Evolutionary conservation across 2,797 vertebrate genomes (phyloP).

Genomic region (Danio tinwini): DNA sequence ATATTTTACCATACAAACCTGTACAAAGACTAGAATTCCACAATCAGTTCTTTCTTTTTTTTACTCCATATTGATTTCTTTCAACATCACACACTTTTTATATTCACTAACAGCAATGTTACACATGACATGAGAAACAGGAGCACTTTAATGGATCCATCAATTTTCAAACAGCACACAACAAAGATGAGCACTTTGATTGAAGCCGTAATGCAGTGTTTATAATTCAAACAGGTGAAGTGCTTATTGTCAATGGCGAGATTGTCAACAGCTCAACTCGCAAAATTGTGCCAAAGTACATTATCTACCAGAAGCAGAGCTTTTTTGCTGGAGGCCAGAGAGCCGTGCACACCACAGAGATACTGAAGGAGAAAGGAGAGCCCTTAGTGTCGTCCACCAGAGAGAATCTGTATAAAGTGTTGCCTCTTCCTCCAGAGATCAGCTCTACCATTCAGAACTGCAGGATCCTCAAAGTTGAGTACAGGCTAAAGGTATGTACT

Average conservation of each 20-base stretch:
- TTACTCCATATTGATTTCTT: no score
- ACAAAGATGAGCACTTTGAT: background rate
- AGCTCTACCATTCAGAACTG: slow-evolving; percentile 80
- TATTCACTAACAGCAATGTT: no score
- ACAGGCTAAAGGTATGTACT: slow-evolving; percentile 78
- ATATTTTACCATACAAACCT: no score
- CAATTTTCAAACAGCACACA: background rate
- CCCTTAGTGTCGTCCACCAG: slow-evolving; percentile 81
- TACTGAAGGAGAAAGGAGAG: slow-evolving; percentile 80
- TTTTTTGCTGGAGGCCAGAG: slow-evolving; percentile 84
- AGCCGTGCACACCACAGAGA: slow-evolving; percentile 80
- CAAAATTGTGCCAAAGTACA: slow-evolving; percentile 83
- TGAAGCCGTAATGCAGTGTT: background rate
- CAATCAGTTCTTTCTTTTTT: no score
- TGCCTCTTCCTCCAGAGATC: slow-evolving; percentile 81
- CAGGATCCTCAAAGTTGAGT: slow-evolving; percentile 84
- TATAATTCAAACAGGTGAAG: slow-evolving; percentile 76
- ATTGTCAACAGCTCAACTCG: slow-evolving; percentile 86
- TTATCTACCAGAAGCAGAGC: slow-evolving; percentile 82
- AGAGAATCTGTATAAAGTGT: slow-evolving; percentile 79
- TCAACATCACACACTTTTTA: no score
- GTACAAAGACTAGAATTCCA: no score
- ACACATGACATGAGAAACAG: no score
- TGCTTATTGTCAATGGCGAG: slow-evolving; percentile 83
- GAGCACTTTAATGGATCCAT: background rate